Evolutionary conservation across 2,797 vertebrate species (phyloP).

Genomic region (Australoheros facetus): DNA sequence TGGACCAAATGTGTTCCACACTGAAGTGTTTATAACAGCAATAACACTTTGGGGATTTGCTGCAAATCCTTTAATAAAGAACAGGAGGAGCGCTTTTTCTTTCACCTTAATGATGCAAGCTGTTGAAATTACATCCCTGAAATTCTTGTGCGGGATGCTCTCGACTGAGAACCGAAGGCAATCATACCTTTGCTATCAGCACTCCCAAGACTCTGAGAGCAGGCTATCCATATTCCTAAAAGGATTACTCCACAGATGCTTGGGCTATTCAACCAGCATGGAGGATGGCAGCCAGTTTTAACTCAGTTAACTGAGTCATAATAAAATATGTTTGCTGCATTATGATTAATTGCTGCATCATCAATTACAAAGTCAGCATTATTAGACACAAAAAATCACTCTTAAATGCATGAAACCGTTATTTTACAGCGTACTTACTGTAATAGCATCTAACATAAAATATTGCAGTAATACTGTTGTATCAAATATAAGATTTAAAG

Average conservation of each 20-base stretch:
- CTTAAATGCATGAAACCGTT: background rate
- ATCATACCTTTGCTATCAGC: background rate
- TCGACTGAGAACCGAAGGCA: background rate
- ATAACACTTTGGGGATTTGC: background rate
- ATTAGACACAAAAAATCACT: background rate
- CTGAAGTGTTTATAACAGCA: slow-evolving; percentile 9
- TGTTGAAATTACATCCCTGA: background rate
- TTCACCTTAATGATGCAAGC: background rate
- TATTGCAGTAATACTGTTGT: background rate
- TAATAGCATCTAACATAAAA: background rate
- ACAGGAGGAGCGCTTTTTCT: background rate
- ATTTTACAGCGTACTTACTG: background rate
- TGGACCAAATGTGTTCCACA: background rate
- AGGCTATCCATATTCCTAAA: background rate
- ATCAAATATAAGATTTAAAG: background rate
- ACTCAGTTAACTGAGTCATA: background rate
- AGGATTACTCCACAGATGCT: background rate
- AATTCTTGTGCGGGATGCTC: background rate
- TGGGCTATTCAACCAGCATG: background rate
- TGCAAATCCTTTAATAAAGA: background rate
- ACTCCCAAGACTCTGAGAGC: background rate
- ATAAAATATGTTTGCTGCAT: background rate
- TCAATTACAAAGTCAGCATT: background rate
- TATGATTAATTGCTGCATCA: background rate
- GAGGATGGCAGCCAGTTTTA: background rate